These are phyloP conservation scores for Clarias pachynema DNA, from an alignment of 2,797 vertebrate genomes.

Conservation along the genomic window DNA sequence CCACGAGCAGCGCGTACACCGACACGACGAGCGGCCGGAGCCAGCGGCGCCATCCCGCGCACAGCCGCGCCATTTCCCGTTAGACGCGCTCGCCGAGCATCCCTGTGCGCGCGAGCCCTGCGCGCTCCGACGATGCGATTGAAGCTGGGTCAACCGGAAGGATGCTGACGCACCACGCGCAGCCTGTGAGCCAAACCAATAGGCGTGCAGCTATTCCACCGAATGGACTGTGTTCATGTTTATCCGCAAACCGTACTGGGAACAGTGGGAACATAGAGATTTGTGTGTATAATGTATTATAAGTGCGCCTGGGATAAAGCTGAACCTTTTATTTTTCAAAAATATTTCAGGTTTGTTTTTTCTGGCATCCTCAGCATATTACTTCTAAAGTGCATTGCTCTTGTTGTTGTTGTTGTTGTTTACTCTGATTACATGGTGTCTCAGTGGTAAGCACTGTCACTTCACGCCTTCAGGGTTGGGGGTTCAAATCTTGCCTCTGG, in stretches of 20 bases:
- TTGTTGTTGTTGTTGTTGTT: too few species aligned
- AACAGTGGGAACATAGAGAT: neutral
- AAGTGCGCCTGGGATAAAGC: neutral
- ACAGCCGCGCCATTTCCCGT: slow-evolving; percentile 86
- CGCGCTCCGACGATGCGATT: neutral
- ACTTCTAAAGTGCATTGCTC: neutral
- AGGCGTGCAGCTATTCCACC: neutral
- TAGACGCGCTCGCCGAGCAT: neutral
- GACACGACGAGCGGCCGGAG: slow-evolving; percentile 89
- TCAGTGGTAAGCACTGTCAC: too few species aligned
- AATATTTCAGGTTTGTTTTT: neutral
- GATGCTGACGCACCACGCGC: slow-evolving; percentile 24
- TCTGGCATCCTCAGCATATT: neutral
- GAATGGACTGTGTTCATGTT: neutral
- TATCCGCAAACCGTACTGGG: neutral
- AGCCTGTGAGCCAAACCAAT: neutral
- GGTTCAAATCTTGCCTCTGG: too few species aligned
- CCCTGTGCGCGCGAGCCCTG: neutral
- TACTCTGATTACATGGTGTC: too few species aligned
- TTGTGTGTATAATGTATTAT: too few species aligned
- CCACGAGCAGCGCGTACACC: slow-evolving; percentile 81
- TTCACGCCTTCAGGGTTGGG: too few species aligned
- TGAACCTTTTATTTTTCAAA: neutral
- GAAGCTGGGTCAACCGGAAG: neutral
- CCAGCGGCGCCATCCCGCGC: slow-evolving; percentile 92